Base-by-base conservation (phyloP, 1,140 invertebrate genomes). In the Teleogryllus occipitalis region DNA sequence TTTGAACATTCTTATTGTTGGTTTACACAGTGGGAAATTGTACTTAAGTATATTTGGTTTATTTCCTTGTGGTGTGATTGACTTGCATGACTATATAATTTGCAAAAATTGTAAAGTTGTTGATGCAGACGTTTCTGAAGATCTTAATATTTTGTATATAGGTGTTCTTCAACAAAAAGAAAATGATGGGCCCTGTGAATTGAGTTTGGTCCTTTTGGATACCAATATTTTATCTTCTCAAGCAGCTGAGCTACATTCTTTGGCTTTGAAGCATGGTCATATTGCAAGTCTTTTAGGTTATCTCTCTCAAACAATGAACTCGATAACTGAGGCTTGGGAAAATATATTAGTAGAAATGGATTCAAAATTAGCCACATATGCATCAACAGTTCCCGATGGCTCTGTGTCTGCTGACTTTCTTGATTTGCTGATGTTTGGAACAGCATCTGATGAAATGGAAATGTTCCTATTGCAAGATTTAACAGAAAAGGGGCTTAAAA, bases 401-500 rank as follows among this genome's bases (percentile, higher is more conserved):
- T 92, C 91, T 78, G 91, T 97, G 8, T 93, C 95, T 7, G 95
- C 96, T 79, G 96, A 98, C 86, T 96, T 98, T 85, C 86, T 98
- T 79, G 96, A 98, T 85, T 85, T 98, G 22, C 87, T 98, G 0
- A 92, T 97, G 88, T 94, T 98, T 86, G 97, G 96, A 72, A 90
- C 92, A 72, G 92, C 94, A 82, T 92, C 94, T 47, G 88, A 91
- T 82, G 92, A 95, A 85, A 88, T 98, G 81, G 92, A 96, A 85
- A 88, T 91, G 77, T 97, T 96, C 88, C 87, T 97, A 8, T 86
- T 93, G 22, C 90, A 92, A 83, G 96, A 97, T 83, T 87, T 98
- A 47, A 97, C 96, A n/a, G 96, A 97, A 81, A 98, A 98, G 87
- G 96, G 96, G 47, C 87, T 98, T 12, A 97, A 98, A 86, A 98